Evolutionary conservation across 2,797 vertebrate genomes (phyloP).

Genomic region (Lepilemur ruficaudatus): DNA sequence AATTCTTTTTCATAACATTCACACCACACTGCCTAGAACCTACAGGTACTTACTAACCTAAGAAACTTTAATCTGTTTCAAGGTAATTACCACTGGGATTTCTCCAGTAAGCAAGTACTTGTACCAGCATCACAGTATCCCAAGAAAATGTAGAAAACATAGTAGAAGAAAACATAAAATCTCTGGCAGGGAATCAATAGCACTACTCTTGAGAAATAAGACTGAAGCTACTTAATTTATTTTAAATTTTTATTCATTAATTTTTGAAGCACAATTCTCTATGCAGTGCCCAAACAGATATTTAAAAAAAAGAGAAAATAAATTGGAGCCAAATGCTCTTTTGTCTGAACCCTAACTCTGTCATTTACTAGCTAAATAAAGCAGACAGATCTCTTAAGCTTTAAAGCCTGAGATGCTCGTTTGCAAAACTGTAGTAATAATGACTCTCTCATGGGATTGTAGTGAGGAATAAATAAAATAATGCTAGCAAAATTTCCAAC

Average conservation of each 20-base stretch:
- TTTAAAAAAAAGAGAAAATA: not conserved
- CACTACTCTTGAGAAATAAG: not conserved
- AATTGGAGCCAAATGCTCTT: not conserved
- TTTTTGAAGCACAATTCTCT: constrained; percentile 3
- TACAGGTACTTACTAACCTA: not conserved
- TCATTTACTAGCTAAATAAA: not conserved
- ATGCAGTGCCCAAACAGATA: not conserved
- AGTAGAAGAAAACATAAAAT: not conserved
- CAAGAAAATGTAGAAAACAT: not conserved
- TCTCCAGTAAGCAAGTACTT: not conserved
- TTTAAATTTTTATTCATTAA: not conserved
- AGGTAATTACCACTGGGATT: not conserved
- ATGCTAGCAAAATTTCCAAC: not conserved
- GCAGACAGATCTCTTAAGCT: not conserved
- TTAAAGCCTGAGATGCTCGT: not conserved
- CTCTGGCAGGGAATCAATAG: not conserved
- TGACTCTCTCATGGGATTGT: not conserved
- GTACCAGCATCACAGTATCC: not conserved
- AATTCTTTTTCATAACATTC: not conserved
- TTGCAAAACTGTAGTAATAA: not conserved
- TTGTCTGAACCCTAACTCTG: not conserved
- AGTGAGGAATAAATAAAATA: not conserved
- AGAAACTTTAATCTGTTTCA: not conserved
- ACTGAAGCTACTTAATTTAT: not conserved
- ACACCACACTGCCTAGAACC: not conserved